phyloP scores from a whole-genome alignment of 1,140 invertebrate species.

The Drosophila guanche region DNA sequence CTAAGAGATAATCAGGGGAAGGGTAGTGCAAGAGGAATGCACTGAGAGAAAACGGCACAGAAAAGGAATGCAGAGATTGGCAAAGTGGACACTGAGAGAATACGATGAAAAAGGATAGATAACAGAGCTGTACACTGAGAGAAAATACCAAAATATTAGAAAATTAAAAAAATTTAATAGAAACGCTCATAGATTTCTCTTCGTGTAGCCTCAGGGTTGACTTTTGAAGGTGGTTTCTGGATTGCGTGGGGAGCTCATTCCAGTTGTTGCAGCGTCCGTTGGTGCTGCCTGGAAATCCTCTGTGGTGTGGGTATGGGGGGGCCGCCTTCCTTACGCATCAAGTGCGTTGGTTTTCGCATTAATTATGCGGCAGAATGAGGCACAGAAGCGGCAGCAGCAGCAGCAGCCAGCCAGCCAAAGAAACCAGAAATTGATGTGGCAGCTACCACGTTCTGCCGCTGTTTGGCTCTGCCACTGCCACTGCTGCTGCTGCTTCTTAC shows the following conservation, averaged over 20 bases:
- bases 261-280: constrained; percentile 54
- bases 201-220: constrained; percentile 51
- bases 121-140: constrained; percentile 11
- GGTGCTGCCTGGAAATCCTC: constrained; percentile 48
- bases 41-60: not conserved
- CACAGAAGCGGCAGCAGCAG: constrained; percentile 18
- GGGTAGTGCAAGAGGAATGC: no score
- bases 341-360: constrained; percentile 82
- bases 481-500: constrained; percentile 30
- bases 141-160: not conserved
- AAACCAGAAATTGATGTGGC: constrained; percentile 79
- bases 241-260: constrained; percentile 75
- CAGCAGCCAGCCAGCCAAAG: constrained; percentile 26
- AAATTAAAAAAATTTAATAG: no score
- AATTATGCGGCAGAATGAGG: constrained; percentile 72
- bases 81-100: constrained; percentile 27
- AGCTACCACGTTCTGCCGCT: constrained; percentile 59
- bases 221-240: constrained; percentile 14
- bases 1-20: constrained; percentile 3
- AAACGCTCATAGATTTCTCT: not conserved
- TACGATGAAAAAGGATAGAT: no score
- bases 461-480: constrained; percentile 9
- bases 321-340: constrained; percentile 67
- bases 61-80: no score
- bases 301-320: constrained; percentile 30